Evolutionary conservation across 2,797 vertebrate species (phyloP), one percentile per base, ranked within the genome.

Genomic region (Podargus strigoides): DNA sequence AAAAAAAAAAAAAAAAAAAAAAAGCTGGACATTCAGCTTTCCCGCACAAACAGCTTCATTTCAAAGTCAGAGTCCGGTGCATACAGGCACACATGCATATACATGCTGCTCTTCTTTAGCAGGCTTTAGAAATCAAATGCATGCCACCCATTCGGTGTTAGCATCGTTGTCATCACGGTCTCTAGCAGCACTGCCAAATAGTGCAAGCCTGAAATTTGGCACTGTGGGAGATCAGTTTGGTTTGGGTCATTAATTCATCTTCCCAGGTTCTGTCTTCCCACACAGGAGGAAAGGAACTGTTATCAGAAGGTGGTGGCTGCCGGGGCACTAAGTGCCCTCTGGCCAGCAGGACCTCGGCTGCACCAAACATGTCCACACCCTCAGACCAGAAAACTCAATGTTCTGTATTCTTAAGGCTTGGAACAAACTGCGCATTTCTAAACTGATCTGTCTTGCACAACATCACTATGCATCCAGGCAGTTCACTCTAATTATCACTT

Each of bases 341-440:
- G 83, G 52, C 67, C 63, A 30, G 80, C 50, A 76, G 93, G 67
- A 85, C 88, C 42, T 91, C 3, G 3, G 42, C 87, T 83, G 49
- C 86, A 76, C 82, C 79, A 81, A 95, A 86, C 70, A 66, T 70
- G 80, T 52, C 83, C 91, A 93, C 34, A 0, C 94, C 83, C 93
- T 90, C 28, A 9, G 83, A 94, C 79, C 36, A 95, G 79, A 94
- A 96, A 88, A 95, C 90, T 95, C 74, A 67, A 55, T 95, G 96
- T 96, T 96, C 95, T 93, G 62, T 95, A 82, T 94, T 94, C 91
- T 76, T 88, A 90, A 28, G 85, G 70, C 74, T 93, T 93, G 87
- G 94, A 91, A 95, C 80, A 73, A 88, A 85, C 44, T 94, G 83
- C 93, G 67, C 47, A 4, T 90, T 94, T 95, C 91, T 88, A 59